A percentile compares a stretch with the other conserved stretches of the same genome.
phyloP scores from a whole-genome alignment of 2,797 vertebrate species.

The Pseudochaenichthys georgianus region DNA sequence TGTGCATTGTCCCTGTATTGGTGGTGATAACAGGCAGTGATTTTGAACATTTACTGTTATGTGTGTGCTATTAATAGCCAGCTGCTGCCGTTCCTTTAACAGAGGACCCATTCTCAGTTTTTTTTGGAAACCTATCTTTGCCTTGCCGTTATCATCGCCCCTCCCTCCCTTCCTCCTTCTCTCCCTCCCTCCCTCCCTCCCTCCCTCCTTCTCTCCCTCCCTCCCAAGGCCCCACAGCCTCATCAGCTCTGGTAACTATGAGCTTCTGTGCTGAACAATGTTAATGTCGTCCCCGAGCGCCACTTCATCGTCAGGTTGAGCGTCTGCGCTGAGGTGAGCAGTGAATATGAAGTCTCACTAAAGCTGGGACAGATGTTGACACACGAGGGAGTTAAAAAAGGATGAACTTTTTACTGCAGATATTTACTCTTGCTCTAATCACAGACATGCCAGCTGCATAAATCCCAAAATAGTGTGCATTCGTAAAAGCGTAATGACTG shows the following conservation, averaged over 20 bases:
- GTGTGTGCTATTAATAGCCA: constrained; percentile 62
- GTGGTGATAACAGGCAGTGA: neutral
- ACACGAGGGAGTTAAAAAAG: constrained; percentile 14
- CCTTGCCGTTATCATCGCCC: constrained; percentile 37
- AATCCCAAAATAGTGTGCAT: neutral
- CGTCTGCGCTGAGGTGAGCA: constrained; percentile 43
- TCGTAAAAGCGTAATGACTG: constrained; percentile 8
- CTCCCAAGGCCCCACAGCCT: constrained; percentile 41
- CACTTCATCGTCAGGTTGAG: constrained; percentile 55
- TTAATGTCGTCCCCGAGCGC: constrained; percentile 22
- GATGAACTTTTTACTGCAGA: constrained; percentile 1
- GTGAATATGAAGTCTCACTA: constrained; percentile 9
- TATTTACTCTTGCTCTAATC: constrained; percentile 14
- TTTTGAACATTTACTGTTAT: constrained; percentile 59
- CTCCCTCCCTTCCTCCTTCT: constrained; percentile 39
- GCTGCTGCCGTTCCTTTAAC: constrained; percentile 58
- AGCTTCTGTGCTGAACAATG: constrained; percentile 45
- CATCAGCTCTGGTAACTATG: constrained; percentile 56
- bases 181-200: neutral
- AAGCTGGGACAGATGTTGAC: constrained; percentile 19
- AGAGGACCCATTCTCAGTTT: constrained; percentile 34
- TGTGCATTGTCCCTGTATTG: constrained; percentile 16
- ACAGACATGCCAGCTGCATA: neutral
- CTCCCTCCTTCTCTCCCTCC: constrained; percentile 23
- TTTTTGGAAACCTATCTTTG: constrained; percentile 42